These are phyloP conservation scores for Oopsacas minuta DNA, from an alignment of 37 sponge, comb jelly and placozoan species.

Conservation along the genomic window DNA sequence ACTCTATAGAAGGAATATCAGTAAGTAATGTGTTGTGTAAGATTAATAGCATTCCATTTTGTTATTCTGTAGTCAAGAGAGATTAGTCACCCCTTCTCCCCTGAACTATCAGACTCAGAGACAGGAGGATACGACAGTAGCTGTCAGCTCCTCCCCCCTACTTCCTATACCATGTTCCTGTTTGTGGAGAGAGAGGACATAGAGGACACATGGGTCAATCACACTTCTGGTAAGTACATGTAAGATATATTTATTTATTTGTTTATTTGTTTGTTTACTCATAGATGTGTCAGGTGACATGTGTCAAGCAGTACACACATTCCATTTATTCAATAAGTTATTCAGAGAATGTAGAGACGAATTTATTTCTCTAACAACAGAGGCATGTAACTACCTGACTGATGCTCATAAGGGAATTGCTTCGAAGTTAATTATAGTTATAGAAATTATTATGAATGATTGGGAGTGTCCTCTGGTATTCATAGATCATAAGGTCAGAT, in stretches of 20 bases:
- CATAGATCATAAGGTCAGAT: slow-evolving; percentile 29
- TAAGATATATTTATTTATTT: neutral
- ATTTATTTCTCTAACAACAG: slow-evolving; percentile 37
- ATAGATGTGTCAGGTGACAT: neutral
- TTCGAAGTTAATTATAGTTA: slow-evolving; percentile 38
- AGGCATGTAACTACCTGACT: slow-evolving; percentile 51
- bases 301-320: slow-evolving; percentile 50
- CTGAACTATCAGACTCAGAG: neutral
- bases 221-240: neutral
- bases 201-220: slow-evolving; percentile 18
- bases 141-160: neutral
- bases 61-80: neutral
- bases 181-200: neutral
- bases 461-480: slow-evolving; percentile 43
- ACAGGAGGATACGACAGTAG: neutral
- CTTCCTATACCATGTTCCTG: neutral
- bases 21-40: neutral
- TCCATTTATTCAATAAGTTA: slow-evolving; percentile 46
- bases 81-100: neutral
- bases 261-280: neutral
- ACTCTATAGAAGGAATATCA: neutral
- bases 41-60: too few relatives aligned
- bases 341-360: slow-evolving; percentile 28
- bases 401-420: slow-evolving; percentile 31
- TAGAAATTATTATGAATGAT: slow-evolving; percentile 37